A percentile compares a stretch with the other conserved stretches of the same genome.
phyloP scores from a whole-genome alignment of 2,888 invertebrate genomes.

The Euplexia lucipara region DNA sequence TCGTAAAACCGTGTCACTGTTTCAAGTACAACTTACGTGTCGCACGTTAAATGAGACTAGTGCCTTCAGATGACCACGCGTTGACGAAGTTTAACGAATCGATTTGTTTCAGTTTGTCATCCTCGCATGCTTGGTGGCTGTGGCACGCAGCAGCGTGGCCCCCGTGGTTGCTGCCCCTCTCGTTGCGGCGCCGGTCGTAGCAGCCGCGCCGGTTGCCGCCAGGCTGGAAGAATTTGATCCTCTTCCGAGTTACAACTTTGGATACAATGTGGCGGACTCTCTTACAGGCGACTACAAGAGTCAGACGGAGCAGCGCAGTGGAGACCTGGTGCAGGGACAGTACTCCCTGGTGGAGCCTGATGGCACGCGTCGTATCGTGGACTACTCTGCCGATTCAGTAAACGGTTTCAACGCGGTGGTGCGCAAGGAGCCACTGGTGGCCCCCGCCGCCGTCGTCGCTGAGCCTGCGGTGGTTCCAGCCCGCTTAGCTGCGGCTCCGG shows the following conservation, averaged over 20 bases:
- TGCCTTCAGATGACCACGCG: conserved; percentile 50
- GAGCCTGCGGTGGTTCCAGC: conserved; percentile 77
- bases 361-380: conserved; percentile 83
- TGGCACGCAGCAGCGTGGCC: conserved; percentile 79
- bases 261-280: conserved; percentile 85
- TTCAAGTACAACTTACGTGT: conserved; percentile 84
- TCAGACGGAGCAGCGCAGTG: conserved; percentile 88
- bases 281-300: conserved; percentile 87
- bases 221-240: conserved; percentile 89
- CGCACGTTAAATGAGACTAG: conserved; percentile 62
- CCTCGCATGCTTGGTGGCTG: conserved; percentile 83
- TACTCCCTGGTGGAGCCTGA: conserved; percentile 86
- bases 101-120: conserved; percentile 81
- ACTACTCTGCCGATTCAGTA: conserved; percentile 84
- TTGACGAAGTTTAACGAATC: conserved; percentile 52
- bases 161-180: conserved; percentile 71
- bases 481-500: conserved; percentile 73
- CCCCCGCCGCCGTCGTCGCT: conserved; percentile 82
- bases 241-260: conserved; percentile 90
- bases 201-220: conserved; percentile 78
- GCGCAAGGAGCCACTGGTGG: conserved; percentile 83
- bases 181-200: conserved; percentile 76
- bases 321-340: conserved; percentile 88
- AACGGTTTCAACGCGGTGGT: conserved; percentile 87
- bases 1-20: conserved; percentile 87